Base-by-base conservation (phyloP, 2,797 vertebrate genomes). In the Tragelaphus oryx region DNA sequence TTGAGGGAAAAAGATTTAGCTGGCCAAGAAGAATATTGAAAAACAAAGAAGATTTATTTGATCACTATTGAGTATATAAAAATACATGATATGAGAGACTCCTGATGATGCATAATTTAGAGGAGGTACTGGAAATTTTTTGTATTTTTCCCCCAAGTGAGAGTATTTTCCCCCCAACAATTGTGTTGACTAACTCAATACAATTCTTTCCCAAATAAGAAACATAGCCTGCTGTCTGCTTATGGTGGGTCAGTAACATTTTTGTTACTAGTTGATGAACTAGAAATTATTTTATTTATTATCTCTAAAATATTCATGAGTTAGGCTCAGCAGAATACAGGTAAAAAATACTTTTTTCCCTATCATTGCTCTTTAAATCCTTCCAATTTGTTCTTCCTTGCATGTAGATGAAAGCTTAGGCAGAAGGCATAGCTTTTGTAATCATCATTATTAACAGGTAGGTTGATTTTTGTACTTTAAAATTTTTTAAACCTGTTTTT, bases 61-160 rank as follows among this genome's bases (percentile, higher is more conserved):
- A 71, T 97, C 83, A 50, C 1, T 97, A 18, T 1, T 24, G 95
- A 90, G 79, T 93, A 95, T 95, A 97, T 97, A 96, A 97, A 97
- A 98, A 97, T 96, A 96, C 20, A 13, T 12, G 33, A 57, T 93
- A 96, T 95, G 95, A 97, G 52, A 92, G 89, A 90, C 4, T 79
- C 89, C 62, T 74, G 52, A 81, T 92, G 95, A 95, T 97, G 96
- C 97, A 97, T 97, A 97, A 95, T 98, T 97, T 94, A 94, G 91
- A 95, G 94, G 85, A 95, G 89, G 30, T 96, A 46, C 85, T 83
- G 62, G n/a, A 89, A 87, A 97, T 90, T 85, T 96, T 92, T 97
- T 91, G 98, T 98, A 96, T 98, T 97, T 98, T 87, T 91, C 80
- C 96, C 97, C 97, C 89, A 97, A 88, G 88, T 30, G 54, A 78